Evolutionary conservation across 2,888 invertebrate species (phyloP), one percentile per base, ranked within the genome.

Genomic region (Eudasyphora cyanicolor): DNA sequence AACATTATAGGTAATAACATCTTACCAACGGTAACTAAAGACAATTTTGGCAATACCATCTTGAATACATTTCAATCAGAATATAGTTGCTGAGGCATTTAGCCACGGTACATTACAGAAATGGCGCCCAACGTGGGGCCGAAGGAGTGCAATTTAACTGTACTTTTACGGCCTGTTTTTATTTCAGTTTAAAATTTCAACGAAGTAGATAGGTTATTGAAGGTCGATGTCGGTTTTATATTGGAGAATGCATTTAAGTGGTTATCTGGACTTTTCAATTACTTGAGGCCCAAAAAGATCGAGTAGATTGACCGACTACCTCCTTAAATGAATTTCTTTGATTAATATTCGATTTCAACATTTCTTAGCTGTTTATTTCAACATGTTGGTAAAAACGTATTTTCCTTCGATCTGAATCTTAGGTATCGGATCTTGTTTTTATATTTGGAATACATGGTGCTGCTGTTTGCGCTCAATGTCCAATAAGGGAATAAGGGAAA

Each of bases 211-310:
- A n/a, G n/a, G n/a, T n/a, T n/a, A n/a, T n/a, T n/a, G n/a, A n/a
- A n/a, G n/a, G n/a, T 32, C 32, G 5, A 32, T 6, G 32, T 32
- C 32, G 32, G 10, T 12, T 24, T 54, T 54, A 54, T 54, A 54
- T 54, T 54, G 24, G 10, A 32, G 32, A 60, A 60, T 60, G 29
- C 60, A 24, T 60, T 32, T 10, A 1, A 60, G 60, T 14, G 32
- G n/a, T 60, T 60, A 60, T 60, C 60, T n/a, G 60, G 60, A 60
- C n/a, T 29, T 54, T n/a, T 60, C 60, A 60, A 60, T 32, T 60
- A 32, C 60, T 29, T 60, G 60, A 60, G 60, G 60, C 29, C 29
- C n/a, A 60, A 60, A n/a, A 60, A 27, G 60, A 24, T 60, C 60
- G 60, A 32, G 60, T 60, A 60, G 12, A 60, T 60, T 60, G 60